Evolutionary conservation across 2,797 vertebrate species (phyloP), one percentile per base, ranked within the genome.

Genomic region (Aphelocoma californica): DNA sequence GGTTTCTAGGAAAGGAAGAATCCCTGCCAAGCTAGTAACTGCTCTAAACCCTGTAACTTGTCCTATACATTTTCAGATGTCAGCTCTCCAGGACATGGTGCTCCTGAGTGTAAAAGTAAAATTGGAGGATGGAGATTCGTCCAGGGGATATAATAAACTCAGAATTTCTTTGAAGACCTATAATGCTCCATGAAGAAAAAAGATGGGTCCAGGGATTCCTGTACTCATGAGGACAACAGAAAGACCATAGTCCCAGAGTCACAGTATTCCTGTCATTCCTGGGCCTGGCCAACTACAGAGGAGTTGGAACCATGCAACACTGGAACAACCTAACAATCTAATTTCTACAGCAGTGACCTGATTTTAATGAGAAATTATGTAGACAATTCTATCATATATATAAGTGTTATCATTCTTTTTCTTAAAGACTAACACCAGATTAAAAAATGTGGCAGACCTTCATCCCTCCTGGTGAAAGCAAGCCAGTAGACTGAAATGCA

Each of bases 1-100:
- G 29, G 3, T 70, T 90, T 73, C 53, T 71, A 80, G 28, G 57
- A 88, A 95, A 88, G 24, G 48, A 67, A 77, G 50, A 29, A 60
- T 64, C n/a, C 0, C 0, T 34, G 28, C 31, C 56, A 74, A 67
- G 24, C 2, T 34, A 28, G 18, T 62, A 40, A 18, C 47, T 51
- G n/a, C 9, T 72, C 6, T 61, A 81, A 88, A 38, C 4, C 28
- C 20, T 47, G 10, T 62, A 58, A 54, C 26, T 45, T 65, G 6
- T 57, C 65, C 34, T 48, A 14, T 40, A 26, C 10, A 45, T 3
- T 42, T 77, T 40, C 19, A 79, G 18, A 45, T 70, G 24, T 47
- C 4, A 2, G 24, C 69, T 11, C 16, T 84, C 12, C 25, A 69
- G 54, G 38, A 64, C 13, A 10, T 12, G 18, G 21, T 51, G 13